phyloP scores from a whole-genome alignment of 2,797 vertebrate genomes.

The Phataginus tetradactyla region DNA sequence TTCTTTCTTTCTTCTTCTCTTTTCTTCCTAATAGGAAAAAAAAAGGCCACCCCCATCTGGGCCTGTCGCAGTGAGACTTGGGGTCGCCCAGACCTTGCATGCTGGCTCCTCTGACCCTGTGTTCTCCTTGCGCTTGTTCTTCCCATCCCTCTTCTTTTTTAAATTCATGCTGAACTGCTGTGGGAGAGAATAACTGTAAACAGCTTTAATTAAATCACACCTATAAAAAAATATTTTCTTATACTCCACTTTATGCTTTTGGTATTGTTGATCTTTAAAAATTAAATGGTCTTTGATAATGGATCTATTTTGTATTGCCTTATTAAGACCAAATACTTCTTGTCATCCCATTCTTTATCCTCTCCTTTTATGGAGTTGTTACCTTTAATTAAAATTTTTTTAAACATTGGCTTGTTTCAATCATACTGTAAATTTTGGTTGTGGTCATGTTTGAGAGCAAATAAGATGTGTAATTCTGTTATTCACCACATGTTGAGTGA shows the following conservation, averaged over 20 bases:
- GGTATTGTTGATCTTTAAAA: slow-evolving; percentile 83
- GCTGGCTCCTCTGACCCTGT: slow-evolving; percentile 80
- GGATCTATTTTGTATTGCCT: slow-evolving; percentile 86
- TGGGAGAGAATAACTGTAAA: slow-evolving; percentile 83
- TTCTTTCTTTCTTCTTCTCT: neutral
- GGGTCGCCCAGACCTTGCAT: slow-evolving; percentile 78
- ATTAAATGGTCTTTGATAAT: slow-evolving; percentile 82
- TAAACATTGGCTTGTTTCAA: slow-evolving; percentile 80
- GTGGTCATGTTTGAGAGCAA: slow-evolving; percentile 74
- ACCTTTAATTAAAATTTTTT: slow-evolving; percentile 79
- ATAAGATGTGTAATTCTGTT: slow-evolving; percentile 70
- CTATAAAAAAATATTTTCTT: slow-evolving; percentile 85
- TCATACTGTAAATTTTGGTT: slow-evolving; percentile 75
- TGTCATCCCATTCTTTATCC: slow-evolving; percentile 74
- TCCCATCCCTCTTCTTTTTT: slow-evolving; percentile 80
- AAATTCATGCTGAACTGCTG: slow-evolving; percentile 80
- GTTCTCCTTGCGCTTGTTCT: slow-evolving; percentile 65
- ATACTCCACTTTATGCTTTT: slow-evolving; percentile 80
- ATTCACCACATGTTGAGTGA: slow-evolving; percentile 68
- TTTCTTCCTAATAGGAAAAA: slow-evolving; percentile 16
- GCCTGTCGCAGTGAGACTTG: slow-evolving; percentile 47
- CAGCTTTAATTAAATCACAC: slow-evolving; percentile 86
- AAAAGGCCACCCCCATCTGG: slow-evolving; percentile 52
- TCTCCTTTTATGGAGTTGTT: slow-evolving; percentile 76
- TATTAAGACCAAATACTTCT: slow-evolving; percentile 81